A percentile compares a stretch with the other conserved stretches of the same genome.
phyloP scores from a whole-genome alignment of 2,797 vertebrate genomes.

The Clarias fuscus region DNA sequence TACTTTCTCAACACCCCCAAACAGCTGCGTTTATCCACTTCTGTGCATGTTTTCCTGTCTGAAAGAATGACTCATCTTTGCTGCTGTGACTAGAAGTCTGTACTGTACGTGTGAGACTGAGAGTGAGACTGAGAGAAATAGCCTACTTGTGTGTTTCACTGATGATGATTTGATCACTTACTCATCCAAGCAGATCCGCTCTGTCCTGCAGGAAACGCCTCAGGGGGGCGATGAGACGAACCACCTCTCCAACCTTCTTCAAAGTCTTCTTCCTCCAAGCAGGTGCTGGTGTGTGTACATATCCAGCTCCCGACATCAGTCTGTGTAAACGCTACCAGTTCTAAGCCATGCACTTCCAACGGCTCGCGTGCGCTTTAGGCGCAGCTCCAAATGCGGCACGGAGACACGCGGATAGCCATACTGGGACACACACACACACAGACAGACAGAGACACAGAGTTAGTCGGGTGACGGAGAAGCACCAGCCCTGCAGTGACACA shows the following conservation, averaged over 20 bases:
- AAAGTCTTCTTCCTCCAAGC: slow-evolving; percentile 35
- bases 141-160: slow-evolving; percentile 24
- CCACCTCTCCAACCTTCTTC: slow-evolving; percentile 24
- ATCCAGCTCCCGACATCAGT: slow-evolving; percentile 28
- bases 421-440: slow-evolving; percentile 40
- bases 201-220: not conserved
- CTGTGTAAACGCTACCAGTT: not conserved
- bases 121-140: not conserved
- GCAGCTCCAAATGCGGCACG: slow-evolving; percentile 33
- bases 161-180: slow-evolving; percentile 38
- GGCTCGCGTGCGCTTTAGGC: slow-evolving; percentile 26
- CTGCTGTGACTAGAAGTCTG: slow-evolving; percentile 40
- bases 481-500: slow-evolving; percentile 31
- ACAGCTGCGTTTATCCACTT: slow-evolving; percentile 34
- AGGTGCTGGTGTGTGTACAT: slow-evolving; percentile 1
- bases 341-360: slow-evolving; percentile 25
- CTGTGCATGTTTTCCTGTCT: slow-evolving; percentile 49
- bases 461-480: slow-evolving; percentile 7
- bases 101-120: slow-evolving; percentile 44
- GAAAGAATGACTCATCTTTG: slow-evolving; percentile 63
- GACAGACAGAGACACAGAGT: not conserved
- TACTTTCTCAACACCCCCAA: not conserved
- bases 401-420: slow-evolving; percentile 28
- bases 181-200: slow-evolving; percentile 35
- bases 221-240: not conserved